Evolutionary conservation across 2,888 invertebrate genomes (phyloP).

Genomic region (Luperina nickerlii): DNA sequence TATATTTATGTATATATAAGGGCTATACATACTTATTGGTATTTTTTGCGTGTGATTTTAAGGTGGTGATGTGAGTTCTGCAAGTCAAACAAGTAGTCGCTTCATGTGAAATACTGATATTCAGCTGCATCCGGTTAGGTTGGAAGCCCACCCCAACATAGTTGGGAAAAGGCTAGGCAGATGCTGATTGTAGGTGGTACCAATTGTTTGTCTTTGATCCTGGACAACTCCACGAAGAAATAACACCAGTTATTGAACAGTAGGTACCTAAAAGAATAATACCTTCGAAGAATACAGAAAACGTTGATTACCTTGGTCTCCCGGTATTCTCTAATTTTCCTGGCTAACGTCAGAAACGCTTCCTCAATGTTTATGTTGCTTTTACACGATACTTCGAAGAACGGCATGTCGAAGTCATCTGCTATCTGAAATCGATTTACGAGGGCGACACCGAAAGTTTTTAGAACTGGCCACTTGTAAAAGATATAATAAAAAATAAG

Average conservation of each 20-base stretch:
- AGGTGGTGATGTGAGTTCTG: background rate
- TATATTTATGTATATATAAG: no score
- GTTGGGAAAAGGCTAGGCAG: no score
- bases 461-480: no score
- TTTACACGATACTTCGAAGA: conserved; percentile 97
- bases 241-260: background rate
- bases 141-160: no score
- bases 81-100: background rate
- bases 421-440: conserved; percentile 91
- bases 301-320: conserved; percentile 92
- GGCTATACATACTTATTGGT: background rate
- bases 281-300: background rate
- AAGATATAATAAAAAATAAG: no score
- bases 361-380: conserved; percentile 96
- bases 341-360: conserved; percentile 94
- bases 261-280: background rate
- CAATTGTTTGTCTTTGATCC: no score
- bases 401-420: conserved; percentile 96
- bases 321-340: conserved; percentile 95
- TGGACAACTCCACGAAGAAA: no score
- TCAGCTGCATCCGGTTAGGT: no score
- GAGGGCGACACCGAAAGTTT: no score
- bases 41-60: background rate
- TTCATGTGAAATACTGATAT: background rate
- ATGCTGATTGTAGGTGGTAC: no score